Evolutionary conservation across 2,113 vertebrate species (phyloP).

Genomic region (Grammomys surdaster): DNA sequence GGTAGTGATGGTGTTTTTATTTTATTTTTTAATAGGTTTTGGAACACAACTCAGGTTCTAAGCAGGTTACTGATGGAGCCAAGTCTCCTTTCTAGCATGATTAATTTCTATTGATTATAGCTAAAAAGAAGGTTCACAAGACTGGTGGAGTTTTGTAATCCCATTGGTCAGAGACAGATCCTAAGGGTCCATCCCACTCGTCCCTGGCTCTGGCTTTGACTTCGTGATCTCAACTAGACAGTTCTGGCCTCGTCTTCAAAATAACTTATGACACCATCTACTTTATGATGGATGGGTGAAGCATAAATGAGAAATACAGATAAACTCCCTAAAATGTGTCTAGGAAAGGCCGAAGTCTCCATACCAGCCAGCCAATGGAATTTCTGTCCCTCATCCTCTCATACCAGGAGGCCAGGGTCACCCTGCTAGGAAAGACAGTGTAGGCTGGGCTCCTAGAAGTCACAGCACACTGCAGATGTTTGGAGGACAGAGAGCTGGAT

Average conservation of each 20-base stretch:
- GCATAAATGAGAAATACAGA: neutral
- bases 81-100: neutral
- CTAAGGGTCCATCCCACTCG: neutral
- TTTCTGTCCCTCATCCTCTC: neutral
- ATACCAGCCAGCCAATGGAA: neutral
- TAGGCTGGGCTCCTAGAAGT: neutral
- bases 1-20: neutral
- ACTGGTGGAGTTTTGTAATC: neutral
- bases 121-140: neutral
- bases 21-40: neutral
- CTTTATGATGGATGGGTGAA: neutral
- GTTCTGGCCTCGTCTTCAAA: neutral
- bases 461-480: neutral
- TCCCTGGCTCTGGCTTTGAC: neutral
- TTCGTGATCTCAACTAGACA: neutral
- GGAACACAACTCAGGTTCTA: neutral
- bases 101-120: neutral
- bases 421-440: neutral
- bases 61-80: neutral
- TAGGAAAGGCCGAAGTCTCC: neutral
- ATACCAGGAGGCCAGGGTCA: neutral
- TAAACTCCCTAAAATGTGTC: neutral
- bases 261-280: neutral
- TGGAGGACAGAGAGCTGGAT: neutral
- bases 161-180: neutral